These are phyloP conservation scores for Gymnorhina tibicen DNA, from an alignment of 2,113 vertebrate genomes.

Conservation along the genomic window DNA sequence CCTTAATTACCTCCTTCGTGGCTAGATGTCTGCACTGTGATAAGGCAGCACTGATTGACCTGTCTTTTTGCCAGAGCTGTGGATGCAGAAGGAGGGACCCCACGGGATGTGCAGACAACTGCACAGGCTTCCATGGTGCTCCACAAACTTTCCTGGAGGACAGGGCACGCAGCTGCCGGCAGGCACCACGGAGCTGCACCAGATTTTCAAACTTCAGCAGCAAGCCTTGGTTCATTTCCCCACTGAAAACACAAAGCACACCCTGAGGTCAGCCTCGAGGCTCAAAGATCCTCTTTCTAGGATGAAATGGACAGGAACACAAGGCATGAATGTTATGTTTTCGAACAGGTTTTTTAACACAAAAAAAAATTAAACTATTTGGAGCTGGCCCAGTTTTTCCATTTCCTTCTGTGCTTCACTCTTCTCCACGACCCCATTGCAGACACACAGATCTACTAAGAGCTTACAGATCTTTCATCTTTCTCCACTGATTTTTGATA, in stretches of 20 bases:
- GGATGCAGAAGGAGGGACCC: background rate
- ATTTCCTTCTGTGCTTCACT: background rate
- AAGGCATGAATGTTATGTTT: background rate
- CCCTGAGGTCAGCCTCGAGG: background rate
- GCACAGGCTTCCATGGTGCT: slow-evolving; percentile 46
- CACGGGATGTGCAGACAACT: background rate
- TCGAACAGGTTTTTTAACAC: background rate
- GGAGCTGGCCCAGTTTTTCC: background rate
- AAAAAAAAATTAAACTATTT: background rate
- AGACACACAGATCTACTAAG: background rate
- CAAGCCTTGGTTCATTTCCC: slow-evolving; percentile 47
- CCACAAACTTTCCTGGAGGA: background rate
- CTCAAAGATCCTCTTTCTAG: background rate
- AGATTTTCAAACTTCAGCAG: slow-evolving; percentile 48
- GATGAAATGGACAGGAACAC: background rate
- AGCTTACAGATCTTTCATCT: background rate
- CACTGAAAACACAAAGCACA: slow-evolving; percentile 11
- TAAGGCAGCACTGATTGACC: background rate
- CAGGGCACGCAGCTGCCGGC: slow-evolving; percentile 25
- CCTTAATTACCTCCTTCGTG: slow-evolving; percentile 60
- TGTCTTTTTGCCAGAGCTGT: background rate
- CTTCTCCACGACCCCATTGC: background rate
- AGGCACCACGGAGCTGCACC: background rate
- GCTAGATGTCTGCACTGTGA: slow-evolving; percentile 31
- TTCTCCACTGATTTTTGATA: background rate